Base-by-base conservation (phyloP, 2,113 vertebrate species). In the Sarotherodon lohbergeri region DNA sequence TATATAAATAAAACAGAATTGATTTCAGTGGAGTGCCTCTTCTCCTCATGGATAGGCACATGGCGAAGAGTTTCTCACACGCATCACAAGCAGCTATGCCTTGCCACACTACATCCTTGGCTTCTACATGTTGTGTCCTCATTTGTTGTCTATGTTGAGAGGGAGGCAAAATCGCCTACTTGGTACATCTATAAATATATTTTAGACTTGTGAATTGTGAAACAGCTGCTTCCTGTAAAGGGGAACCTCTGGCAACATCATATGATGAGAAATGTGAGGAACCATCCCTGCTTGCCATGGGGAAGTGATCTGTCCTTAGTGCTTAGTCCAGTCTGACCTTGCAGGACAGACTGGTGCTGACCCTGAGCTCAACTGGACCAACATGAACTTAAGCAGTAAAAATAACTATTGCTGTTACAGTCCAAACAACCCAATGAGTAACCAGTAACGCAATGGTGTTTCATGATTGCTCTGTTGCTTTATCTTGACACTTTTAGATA, bases 171-270 rank as follows among this genome's bases (percentile, higher is more conserved):
- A 56, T 7, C 0, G 27, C 71, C 71, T 50, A 32, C 43, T 68
- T 12, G 19, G 39, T 76, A 39, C 3, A 29, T 86, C 29, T 85
- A 84, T 84, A 80, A 91, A 85, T 84, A 86, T 24, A 27, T 8
- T 3, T 17, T 55, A 3, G 1, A 17, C 11, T 29, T n/a, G 34
- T 68, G 61, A 39, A 12, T 91, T 90, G 88, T 85, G 88, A 89
- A 93, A 91, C 24, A 0, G 19, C 7, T 2, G 1, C 32, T 83
- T 90, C 78, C 82, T 80, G 34, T 36, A 89, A 90, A 85, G 41
- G 81, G 88, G 90, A 92, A 92, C 89, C 85, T 81, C 83, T 85
- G n/a, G 41, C 39, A 19, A 48, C 13, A 54, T 83, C 84, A 86
- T 82, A 52, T 91, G 88, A 89, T 56, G 52, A 3, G 2, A 78